These are phyloP conservation scores for Allacma fusca DNA, from an alignment of 2,888 invertebrate genomes.

Conservation along the genomic window DNA sequence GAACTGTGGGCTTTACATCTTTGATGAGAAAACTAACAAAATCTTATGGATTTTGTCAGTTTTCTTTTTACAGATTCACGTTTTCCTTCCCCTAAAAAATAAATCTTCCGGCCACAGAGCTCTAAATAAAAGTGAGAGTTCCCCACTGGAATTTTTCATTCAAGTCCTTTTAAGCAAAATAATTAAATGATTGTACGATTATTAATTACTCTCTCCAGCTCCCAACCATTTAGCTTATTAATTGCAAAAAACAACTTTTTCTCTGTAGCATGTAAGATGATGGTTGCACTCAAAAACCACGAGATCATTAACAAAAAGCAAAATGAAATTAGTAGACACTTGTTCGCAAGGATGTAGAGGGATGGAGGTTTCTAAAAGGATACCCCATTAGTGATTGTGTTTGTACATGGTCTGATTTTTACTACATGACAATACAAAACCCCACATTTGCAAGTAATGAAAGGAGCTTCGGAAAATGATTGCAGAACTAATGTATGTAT, in stretches of 20 bases:
- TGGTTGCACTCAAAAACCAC: not conserved
- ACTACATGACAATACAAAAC: too few relatives aligned
- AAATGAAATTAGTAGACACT: not conserved
- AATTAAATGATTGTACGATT: not conserved
- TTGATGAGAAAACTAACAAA: not conserved
- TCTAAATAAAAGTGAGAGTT: not conserved
- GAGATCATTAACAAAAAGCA: conserved; percentile 3
- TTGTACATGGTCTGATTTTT: too few relatives aligned
- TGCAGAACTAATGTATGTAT: too few relatives aligned
- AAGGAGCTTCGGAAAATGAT: too few relatives aligned
- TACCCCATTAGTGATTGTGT: too few relatives aligned
- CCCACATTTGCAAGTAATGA: too few relatives aligned
- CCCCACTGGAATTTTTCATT: not conserved
- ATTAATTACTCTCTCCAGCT: conserved; percentile 12
- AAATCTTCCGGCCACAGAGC: not conserved
- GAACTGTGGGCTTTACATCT: not conserved
- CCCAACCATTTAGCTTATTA: not conserved
- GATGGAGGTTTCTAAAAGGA: too few relatives aligned
- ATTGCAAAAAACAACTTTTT: not conserved
- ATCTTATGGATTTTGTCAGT: not conserved
- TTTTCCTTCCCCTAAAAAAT: not conserved
- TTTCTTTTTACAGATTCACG: not conserved
- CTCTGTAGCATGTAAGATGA: not conserved
- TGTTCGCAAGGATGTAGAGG: too few relatives aligned
- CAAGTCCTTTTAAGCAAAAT: not conserved